Conservation (phyloP, 2,797 vertebrate species). For the Sardinella longiceps region DNA sequence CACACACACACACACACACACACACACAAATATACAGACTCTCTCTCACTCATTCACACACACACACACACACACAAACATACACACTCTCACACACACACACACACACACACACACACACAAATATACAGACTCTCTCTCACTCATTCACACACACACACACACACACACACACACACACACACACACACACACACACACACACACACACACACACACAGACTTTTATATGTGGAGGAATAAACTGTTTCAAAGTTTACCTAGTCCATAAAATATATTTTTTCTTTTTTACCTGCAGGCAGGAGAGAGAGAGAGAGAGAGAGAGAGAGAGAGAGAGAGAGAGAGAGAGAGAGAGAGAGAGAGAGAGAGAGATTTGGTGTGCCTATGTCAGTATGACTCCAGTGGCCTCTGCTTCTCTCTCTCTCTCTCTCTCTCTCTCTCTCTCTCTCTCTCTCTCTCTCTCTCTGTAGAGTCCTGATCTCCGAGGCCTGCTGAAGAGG, state of each 20-base stretch:
- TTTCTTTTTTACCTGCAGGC: background rate
- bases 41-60: no score
- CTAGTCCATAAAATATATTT: background rate
- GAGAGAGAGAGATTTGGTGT: slow-evolving; percentile 8
- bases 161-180: background rate
- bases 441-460: no score
- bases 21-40: no score
- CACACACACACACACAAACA: background rate
- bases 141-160: background rate
- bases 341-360: slow-evolving; percentile 39
- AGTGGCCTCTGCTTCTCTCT: no score
- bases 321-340: background rate
- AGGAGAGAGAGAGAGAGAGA: background rate
- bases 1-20: background rate
- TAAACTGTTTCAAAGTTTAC: background rate
- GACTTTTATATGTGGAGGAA: background rate
- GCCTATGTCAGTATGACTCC: background rate
- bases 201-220: background rate
- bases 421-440: no score
- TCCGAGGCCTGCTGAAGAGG: background rate
- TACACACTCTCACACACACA: background rate
- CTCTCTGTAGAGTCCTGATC: background rate
- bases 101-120: background rate
- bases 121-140: no score
- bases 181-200: background rate